These are phyloP conservation scores for Karalla daura DNA, from an alignment of 2,797 vertebrate genomes.

Conservation along the genomic window DNA sequence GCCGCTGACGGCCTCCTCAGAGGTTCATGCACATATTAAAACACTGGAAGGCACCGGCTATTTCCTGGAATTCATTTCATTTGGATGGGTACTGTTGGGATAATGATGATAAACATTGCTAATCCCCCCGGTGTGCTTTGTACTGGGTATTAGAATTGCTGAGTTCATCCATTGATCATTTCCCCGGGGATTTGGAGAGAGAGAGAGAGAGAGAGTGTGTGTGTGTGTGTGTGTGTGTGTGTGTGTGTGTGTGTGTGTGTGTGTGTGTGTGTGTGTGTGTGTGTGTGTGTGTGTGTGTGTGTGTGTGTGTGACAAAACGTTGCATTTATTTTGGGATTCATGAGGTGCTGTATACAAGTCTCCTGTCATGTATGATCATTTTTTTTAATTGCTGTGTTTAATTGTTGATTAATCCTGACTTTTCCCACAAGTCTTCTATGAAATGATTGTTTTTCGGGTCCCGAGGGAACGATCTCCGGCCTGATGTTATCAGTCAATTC, in stretches of 20 bases:
- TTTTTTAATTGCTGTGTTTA: constrained; percentile 40
- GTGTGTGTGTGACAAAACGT: constrained; percentile 28
- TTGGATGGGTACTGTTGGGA: constrained; percentile 61
- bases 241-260: too few relatives aligned
- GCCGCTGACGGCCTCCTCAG: constrained; percentile 25
- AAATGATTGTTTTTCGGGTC: constrained; percentile 22
- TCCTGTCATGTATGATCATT: constrained; percentile 54
- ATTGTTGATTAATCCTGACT: constrained; percentile 58
- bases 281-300: too few relatives aligned
- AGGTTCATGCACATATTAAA: neutral
- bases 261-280: too few relatives aligned
- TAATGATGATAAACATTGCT: constrained; percentile 74
- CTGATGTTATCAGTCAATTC: constrained; percentile 24
- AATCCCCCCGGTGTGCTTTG: constrained; percentile 67
- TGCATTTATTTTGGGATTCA: constrained; percentile 52
- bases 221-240: too few relatives aligned
- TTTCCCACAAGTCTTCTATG: constrained; percentile 33
- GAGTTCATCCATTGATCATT: constrained; percentile 70
- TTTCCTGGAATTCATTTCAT: constrained; percentile 64
- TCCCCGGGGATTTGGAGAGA: constrained; percentile 51
- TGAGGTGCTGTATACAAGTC: constrained; percentile 36
- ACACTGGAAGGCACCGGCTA: constrained; percentile 21
- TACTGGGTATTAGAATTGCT: constrained; percentile 55
- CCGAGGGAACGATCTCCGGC: constrained; percentile 20
- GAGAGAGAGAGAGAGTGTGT: too few relatives aligned